Conservation (phyloP, 2,113 vertebrate species). For the Gasterosteus nipponicus region DNA sequence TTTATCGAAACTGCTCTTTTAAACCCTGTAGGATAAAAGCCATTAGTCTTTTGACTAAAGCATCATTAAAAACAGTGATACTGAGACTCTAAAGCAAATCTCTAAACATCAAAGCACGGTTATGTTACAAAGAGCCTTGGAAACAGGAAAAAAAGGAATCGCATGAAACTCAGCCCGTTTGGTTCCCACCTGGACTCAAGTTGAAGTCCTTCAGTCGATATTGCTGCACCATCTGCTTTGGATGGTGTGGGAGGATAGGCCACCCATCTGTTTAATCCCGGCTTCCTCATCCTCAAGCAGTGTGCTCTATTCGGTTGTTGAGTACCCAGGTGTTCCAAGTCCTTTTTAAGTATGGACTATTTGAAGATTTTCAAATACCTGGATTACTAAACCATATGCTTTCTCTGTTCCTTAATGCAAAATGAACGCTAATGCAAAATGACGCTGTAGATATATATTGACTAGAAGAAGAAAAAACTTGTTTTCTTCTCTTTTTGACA, state of each 20-base stretch:
- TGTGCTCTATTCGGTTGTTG: constrained; percentile 25
- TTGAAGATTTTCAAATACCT: constrained; percentile 34
- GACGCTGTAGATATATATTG: constrained; percentile 4
- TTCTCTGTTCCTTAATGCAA: background rate
- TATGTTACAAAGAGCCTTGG: background rate
- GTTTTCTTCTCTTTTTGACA: background rate
- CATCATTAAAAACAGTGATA: constrained; percentile 23
- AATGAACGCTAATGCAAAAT: constrained; percentile 7
- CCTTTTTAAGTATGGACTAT: constrained; percentile 33
- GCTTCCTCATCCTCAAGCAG: constrained; percentile 41
- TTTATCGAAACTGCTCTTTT: constrained; percentile 26
- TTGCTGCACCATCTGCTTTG: constrained; percentile 56
- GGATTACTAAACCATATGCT: constrained; percentile 9
- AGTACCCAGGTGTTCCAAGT: constrained; percentile 52
- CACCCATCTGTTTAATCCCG: constrained; percentile 57
- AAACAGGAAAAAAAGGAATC: constrained; percentile 8
- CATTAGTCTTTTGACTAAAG: constrained; percentile 37
- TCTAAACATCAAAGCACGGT: background rate
- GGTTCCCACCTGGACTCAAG: constrained; percentile 38
- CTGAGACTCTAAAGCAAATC: background rate
- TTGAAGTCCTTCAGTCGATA: constrained; percentile 48
- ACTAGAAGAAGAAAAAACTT: background rate
- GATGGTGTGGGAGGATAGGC: constrained; percentile 44
- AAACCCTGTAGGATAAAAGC: constrained; percentile 19
- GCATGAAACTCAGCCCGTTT: constrained; percentile 22